Evolutionary conservation across 2,797 vertebrate species (phyloP).

Genomic region (Sebastes steindachneri): DNA sequence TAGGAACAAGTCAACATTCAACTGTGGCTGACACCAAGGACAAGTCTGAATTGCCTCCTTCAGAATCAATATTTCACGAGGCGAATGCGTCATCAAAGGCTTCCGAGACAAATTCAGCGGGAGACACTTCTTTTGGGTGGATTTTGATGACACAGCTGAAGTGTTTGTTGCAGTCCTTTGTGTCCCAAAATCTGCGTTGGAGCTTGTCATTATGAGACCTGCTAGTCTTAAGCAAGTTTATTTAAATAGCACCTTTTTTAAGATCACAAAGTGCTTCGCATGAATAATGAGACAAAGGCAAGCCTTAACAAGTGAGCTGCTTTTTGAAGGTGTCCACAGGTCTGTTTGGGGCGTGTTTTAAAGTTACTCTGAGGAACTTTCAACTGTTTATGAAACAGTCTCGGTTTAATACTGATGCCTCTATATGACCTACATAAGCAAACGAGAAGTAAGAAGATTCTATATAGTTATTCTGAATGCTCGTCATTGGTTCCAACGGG

Average conservation of each 20-base stretch:
- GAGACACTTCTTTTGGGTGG: background rate
- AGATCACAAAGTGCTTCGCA: background rate
- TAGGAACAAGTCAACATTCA: background rate
- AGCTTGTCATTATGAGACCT: background rate
- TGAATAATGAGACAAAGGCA: background rate
- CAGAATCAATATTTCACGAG: constrained; percentile 23
- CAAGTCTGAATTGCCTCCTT: constrained; percentile 14
- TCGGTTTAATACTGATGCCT: background rate
- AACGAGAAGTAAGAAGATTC: too few relatives aligned
- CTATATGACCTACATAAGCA: background rate
- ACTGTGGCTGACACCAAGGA: constrained; percentile 15
- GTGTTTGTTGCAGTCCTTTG: background rate
- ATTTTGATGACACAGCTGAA: background rate
- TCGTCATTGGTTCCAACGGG: too few relatives aligned
- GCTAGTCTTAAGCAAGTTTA: background rate
- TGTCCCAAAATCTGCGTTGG: background rate
- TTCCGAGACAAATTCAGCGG: background rate
- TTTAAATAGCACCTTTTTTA: background rate
- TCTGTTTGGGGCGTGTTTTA: background rate
- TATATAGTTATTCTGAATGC: too few relatives aligned
- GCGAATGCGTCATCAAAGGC: background rate
- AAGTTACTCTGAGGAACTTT: background rate
- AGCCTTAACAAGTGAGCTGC: background rate
- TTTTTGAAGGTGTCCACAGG: background rate
- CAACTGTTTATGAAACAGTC: background rate